These are phyloP conservation scores for Willisornis vidua DNA, from an alignment of 2,113 vertebrate species.

Conservation along the genomic window DNA sequence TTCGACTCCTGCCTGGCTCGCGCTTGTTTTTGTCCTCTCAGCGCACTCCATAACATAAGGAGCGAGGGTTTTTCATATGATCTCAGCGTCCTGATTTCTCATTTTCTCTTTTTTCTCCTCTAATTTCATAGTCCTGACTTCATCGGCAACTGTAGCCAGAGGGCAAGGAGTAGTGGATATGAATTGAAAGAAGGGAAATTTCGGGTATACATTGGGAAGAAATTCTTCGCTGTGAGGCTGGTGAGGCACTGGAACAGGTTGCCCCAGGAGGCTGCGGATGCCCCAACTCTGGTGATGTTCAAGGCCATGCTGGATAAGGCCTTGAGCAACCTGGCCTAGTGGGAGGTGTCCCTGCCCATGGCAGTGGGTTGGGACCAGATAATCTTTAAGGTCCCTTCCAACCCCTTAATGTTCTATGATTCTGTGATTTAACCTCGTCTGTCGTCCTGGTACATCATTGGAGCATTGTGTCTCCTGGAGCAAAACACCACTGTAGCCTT, in stretches of 20 bases:
- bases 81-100: background rate
- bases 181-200: background rate
- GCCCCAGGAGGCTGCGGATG: background rate
- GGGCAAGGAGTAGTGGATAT: background rate
- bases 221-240: background rate
- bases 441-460: fast-evolving
- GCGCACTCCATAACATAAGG: too few species aligned
- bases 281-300: too few species aligned
- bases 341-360: background rate
- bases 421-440: fast-evolving
- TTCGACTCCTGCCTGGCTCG: slow-evolving; percentile 71
- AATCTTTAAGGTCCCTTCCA: background rate
- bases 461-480: background rate
- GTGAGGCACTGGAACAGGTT: background rate
- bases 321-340: background rate
- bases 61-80: background rate
- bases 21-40: fast-evolving
- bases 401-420: background rate
- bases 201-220: too few species aligned
- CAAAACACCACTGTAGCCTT: fast-evolving
- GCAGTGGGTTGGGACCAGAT: fast-evolving
- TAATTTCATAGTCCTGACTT: background rate
- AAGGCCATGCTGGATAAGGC: background rate
- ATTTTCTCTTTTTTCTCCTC: background rate
- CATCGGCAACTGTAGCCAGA: background rate